These are phyloP conservation scores for Athrips mouffetella DNA, from an alignment of 2,888 invertebrate genomes.

Conservation along the genomic window DNA sequence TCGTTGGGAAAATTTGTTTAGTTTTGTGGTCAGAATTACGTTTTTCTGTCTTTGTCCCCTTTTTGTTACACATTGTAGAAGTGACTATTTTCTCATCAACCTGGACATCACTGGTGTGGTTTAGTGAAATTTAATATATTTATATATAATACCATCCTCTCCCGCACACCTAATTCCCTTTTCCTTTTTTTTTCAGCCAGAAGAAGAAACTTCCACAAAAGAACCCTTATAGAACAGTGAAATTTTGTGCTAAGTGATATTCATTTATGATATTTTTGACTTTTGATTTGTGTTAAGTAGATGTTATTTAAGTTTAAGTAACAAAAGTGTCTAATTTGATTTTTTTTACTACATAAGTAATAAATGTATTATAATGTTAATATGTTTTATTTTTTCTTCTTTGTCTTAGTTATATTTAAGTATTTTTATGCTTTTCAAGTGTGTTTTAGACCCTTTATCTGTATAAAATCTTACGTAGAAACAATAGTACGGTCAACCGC, in stretches of 20 bases:
- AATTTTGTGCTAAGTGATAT: conserved; percentile 5
- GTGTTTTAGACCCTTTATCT: too few species aligned
- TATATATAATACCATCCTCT: conserved; percentile 23
- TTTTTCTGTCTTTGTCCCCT: too few species aligned
- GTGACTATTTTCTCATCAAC: too few species aligned
- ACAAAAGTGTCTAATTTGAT: too few species aligned
- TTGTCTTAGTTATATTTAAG: background rate
- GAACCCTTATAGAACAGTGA: conserved; percentile 16
- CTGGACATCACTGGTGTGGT: background rate
- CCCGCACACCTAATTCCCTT: conserved; percentile 44
- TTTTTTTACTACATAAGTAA: too few species aligned
- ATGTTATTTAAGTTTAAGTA: too few species aligned
- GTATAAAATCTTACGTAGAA: too few species aligned
- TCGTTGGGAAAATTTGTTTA: too few species aligned
- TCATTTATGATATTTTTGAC: background rate
- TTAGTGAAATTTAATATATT: background rate
- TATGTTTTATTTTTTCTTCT: background rate
- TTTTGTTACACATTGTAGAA: too few species aligned
- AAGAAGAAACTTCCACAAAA: conserved; percentile 36
- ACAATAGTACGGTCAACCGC: too few species aligned
- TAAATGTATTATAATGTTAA: conserved; percentile 6
- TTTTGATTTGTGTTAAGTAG: conserved; percentile 4
- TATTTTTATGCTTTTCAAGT: background rate
- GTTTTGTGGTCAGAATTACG: too few species aligned
- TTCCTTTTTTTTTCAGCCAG: conserved; percentile 51